A percentile compares a stretch with the other conserved stretches of the same genome.
These are phyloP conservation scores for Limonius californicus DNA, from an alignment of 1,140 invertebrate species.

Conservation along the genomic window DNA sequence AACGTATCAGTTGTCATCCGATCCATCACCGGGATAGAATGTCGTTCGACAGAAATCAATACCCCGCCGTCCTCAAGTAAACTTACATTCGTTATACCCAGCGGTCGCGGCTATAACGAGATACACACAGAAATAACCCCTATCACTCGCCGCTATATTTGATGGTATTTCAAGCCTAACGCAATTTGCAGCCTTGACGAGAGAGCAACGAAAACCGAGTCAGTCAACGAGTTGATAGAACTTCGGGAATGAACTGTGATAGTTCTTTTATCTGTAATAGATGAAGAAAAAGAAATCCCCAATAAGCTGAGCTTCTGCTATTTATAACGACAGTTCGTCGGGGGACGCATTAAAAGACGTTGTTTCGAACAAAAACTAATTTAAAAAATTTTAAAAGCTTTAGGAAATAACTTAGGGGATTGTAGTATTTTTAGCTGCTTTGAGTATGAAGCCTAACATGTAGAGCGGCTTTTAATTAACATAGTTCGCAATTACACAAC, in stretches of 20 bases:
- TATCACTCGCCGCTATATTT: not conserved
- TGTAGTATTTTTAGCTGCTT: no score
- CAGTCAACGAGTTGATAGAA: not conserved
- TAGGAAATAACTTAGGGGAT: no score
- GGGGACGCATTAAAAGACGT: not conserved
- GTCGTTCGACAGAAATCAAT: no score
- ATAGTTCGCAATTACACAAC: no score
- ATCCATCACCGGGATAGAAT: no score
- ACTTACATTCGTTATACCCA: no score
- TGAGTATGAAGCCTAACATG: no score
- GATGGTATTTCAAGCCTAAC: conserved; percentile 3
- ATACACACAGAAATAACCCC: not conserved
- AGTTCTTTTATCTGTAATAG: not conserved
- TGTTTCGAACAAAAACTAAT: not conserved
- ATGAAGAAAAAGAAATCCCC: not conserved
- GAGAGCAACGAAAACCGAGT: not conserved
- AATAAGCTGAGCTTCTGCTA: not conserved
- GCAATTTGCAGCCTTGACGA: not conserved
- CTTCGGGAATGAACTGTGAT: not conserved
- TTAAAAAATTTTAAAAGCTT: not conserved
- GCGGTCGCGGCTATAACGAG: no score
- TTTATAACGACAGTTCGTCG: not conserved
- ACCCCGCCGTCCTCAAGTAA: no score
- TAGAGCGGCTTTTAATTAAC: no score
- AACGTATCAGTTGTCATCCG: no score